These are phyloP conservation scores for Embidobia sp. DNA, from an alignment of 2,888 invertebrate genomes.

Conservation along the genomic window DNA sequence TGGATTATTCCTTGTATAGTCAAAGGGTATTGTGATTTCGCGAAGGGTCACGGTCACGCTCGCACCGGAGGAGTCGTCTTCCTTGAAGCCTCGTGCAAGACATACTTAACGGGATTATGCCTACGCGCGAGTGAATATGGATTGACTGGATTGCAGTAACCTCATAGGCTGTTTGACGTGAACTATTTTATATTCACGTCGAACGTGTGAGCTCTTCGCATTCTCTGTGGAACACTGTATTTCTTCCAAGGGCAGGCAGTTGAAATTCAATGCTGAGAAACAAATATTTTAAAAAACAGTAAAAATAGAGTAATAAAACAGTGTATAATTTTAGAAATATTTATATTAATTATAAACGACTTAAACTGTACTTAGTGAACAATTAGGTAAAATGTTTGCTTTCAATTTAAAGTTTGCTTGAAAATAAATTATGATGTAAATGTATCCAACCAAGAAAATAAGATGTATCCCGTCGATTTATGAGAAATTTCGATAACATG, in stretches of 20 bases:
- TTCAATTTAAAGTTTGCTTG: no score
- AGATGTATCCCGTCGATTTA: no score
- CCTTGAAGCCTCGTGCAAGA: constrained; percentile 64
- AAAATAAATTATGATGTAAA: no score
- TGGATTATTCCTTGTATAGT: constrained; percentile 33
- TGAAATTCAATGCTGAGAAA: constrained; percentile 9
- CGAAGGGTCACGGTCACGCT: constrained; percentile 50
- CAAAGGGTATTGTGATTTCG: constrained; percentile 53
- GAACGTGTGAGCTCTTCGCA: constrained; percentile 14
- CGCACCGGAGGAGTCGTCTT: constrained; percentile 57
- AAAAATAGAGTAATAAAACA: no score
- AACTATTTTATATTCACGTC: constrained; percentile 56
- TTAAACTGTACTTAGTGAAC: no score
- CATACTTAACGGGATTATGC: constrained; percentile 62
- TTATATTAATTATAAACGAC: no score
- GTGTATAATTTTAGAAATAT: no score
- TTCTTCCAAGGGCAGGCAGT: background rate
- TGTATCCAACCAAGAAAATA: no score
- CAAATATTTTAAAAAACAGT: no score
- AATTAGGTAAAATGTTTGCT: no score
- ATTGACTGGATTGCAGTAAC: constrained; percentile 62
- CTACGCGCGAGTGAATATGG: constrained; percentile 64
- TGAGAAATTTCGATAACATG: no score
- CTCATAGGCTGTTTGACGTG: constrained; percentile 47
- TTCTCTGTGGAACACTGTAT: constrained; percentile 18